Percentiles rank a stretch among this genome's conserved stretches.
phyloP scores from a whole-genome alignment of 2,797 vertebrate genomes.

The Botia almorhae region DNA sequence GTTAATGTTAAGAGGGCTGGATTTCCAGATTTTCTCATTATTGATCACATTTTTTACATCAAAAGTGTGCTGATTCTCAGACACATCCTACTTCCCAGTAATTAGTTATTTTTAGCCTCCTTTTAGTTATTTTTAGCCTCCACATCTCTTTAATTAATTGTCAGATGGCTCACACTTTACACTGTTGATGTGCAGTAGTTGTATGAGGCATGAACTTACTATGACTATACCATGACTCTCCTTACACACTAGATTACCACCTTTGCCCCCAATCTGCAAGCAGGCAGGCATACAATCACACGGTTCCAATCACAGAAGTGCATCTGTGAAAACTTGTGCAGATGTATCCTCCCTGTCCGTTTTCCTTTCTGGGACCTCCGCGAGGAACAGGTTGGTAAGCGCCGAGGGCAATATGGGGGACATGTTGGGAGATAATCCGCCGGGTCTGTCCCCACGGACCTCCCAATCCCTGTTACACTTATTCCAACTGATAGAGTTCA shows the following conservation, averaged over 20 bases:
- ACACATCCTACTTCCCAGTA: slow-evolving; percentile 61
- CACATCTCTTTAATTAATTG: slow-evolving; percentile 71
- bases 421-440: too few relatives aligned
- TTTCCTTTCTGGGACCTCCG: too few relatives aligned
- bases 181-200: slow-evolving; percentile 44
- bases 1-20: slow-evolving; percentile 88
- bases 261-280: slow-evolving; percentile 41
- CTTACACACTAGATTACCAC: slow-evolving; percentile 50
- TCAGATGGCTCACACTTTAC: slow-evolving; percentile 61
- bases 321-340: too few relatives aligned
- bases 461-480: too few relatives aligned
- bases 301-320: background rate
- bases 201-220: slow-evolving; percentile 45
- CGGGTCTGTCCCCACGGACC: too few relatives aligned
- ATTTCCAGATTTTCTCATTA: slow-evolving; percentile 85
- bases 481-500: too few relatives aligned
- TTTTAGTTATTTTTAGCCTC: slow-evolving; percentile 73
- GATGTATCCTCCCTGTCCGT: too few relatives aligned
- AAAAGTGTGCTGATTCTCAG: slow-evolving; percentile 68
- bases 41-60: slow-evolving; percentile 86
- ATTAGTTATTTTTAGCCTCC: slow-evolving; percentile 59
- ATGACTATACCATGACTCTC: slow-evolving; percentile 52
- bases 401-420: too few relatives aligned
- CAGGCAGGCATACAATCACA: slow-evolving; percentile 17
- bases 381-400: too few relatives aligned